Base-by-base conservation (phyloP, 1,140 invertebrate species). In the Musca domestica region DNA sequence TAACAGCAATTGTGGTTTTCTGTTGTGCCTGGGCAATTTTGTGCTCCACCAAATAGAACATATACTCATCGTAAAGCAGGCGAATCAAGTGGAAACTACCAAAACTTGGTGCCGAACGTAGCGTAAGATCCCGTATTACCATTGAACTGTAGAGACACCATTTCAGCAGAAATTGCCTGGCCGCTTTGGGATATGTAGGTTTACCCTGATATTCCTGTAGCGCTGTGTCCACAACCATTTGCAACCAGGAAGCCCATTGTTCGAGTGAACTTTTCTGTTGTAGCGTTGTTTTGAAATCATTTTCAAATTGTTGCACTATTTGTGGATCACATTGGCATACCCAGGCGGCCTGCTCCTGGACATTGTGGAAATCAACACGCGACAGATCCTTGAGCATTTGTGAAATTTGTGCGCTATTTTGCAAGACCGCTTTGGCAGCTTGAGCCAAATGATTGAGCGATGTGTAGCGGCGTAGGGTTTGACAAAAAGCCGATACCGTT, bases 121-220 rank as follows among this genome's bases (percentile, higher is more conserved):
- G 84, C 46, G 96, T 98, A 64, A 98, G 85, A 85, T 98, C 96
- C 34, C 96, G 85, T 74, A 98, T 97, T 15, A 98, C 93, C 90
- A 98, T 94, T 23, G 95, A 98, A 85, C 95, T 97, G 84, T 98
- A 99, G 87, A 98, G 99, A 68, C 95, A 98, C 98, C 98, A 99
- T 84, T 98, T 98, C 46, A 99, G 88, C 67, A 99, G 86, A 85
- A 99, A 97, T 80, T 98, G 93, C 27, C 94, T 87, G 14, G 93
- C 94, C 70, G 94, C 92, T 81, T 93, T 92, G 19, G 93, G 90
- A 85, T 95, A 98, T 70, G 88, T 90, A 22, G 91, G 86, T 76
- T 92, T 91, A 7, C 90, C 90, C 78, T 94, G 91, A 80, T 95
- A 94, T 68, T 93, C 92, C 75, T 94, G 92, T 61, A 98, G 87